These are phyloP conservation scores for Nestor notabilis DNA, from an alignment of 2,113 vertebrate genomes.

Conservation along the genomic window DNA sequence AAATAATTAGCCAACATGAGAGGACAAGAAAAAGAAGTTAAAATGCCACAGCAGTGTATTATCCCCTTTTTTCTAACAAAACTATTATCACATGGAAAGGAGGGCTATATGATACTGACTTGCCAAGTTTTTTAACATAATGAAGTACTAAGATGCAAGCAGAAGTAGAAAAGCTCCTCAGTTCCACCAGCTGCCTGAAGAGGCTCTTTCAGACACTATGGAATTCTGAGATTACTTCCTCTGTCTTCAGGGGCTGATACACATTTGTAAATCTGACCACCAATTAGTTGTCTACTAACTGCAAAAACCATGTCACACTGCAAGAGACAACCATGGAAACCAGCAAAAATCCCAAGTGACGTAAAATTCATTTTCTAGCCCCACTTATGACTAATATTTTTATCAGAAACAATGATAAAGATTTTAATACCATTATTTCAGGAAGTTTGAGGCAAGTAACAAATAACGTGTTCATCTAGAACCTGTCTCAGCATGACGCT, in stretches of 20 bases:
- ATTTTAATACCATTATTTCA: not conserved
- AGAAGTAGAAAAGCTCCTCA: not conserved
- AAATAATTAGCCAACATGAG: slow-evolving; percentile 42
- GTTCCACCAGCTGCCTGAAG: not conserved
- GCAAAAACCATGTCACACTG: not conserved
- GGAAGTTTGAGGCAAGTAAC: not conserved
- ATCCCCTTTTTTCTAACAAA: not conserved
- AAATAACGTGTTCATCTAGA: not conserved
- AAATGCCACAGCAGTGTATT: not conserved
- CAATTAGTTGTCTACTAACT: not conserved
- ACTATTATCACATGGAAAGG: not conserved
- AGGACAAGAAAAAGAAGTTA: not conserved
- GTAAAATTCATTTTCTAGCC: not conserved
- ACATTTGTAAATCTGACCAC: not conserved
- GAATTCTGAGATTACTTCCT: not conserved
- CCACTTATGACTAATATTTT: not conserved
- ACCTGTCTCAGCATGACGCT: not conserved
- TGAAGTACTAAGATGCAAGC: not conserved
- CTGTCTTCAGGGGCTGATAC: not conserved
- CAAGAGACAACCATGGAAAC: not conserved
- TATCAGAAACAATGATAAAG: not conserved
- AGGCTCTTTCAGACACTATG: not conserved
- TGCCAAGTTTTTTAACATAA: not conserved
- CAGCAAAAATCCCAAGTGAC: not conserved
- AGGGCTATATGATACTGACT: not conserved